Evolutionary conservation across 2,888 invertebrate species (phyloP).

Genomic region (Saturnia pavonia): DNA sequence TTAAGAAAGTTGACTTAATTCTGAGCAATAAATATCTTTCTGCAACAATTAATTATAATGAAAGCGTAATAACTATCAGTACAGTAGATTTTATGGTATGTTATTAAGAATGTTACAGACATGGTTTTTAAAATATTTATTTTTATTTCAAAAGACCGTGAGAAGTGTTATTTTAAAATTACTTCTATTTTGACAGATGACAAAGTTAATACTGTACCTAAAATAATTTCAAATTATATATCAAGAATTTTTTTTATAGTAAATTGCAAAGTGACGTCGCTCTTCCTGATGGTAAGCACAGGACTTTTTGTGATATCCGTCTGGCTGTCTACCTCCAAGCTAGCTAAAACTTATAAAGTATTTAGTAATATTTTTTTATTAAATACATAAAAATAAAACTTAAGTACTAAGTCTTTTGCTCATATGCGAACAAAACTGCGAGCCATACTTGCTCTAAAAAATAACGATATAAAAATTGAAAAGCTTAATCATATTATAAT

Average conservation of each 20-base stretch:
- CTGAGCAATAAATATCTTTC: neutral
- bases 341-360: too few relatives aligned
- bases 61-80: neutral
- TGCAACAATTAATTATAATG: neutral
- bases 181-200: neutral
- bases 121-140: neutral
- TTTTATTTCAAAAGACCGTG: neutral
- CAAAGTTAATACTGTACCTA: neutral
- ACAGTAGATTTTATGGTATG: neutral
- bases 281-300: too few relatives aligned
- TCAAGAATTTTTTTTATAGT: neutral
- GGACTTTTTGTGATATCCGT: too few relatives aligned
- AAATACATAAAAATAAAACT: neutral
- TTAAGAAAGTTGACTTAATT: slow-evolving; percentile 22
- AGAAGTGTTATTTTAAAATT: neutral
- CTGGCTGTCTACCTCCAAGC: too few relatives aligned
- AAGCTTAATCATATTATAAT: neutral
- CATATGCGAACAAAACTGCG: neutral
- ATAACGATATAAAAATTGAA: neutral
- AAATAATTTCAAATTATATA: neutral
- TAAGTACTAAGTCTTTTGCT: neutral
- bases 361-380: too few relatives aligned
- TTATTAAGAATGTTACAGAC: neutral
- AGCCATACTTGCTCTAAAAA: neutral
- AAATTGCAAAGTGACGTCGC: too few relatives aligned